These are phyloP conservation scores for Eira barbara DNA, from an alignment of 2,113 vertebrate species.

Conservation along the genomic window DNA sequence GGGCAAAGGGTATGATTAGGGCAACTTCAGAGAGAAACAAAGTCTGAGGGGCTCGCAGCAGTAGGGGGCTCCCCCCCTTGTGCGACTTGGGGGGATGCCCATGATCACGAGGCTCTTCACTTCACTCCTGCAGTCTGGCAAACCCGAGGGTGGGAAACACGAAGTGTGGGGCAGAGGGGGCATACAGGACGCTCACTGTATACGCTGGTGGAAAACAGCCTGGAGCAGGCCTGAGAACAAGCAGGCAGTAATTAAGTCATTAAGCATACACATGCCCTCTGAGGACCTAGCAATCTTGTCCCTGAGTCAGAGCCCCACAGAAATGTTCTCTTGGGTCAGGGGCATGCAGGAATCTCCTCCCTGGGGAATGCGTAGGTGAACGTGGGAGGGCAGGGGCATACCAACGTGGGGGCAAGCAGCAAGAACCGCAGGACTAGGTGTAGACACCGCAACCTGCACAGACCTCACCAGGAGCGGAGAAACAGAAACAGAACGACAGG, in stretches of 20 bases:
- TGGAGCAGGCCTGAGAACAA: not conserved
- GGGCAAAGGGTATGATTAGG: no score
- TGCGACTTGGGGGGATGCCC: not conserved
- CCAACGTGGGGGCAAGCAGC: not conserved
- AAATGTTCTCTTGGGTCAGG: not conserved
- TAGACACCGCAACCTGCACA: not conserved
- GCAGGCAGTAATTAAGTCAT: not conserved
- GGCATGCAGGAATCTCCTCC: not conserved
- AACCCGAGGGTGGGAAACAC: accelerated
- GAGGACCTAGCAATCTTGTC: not conserved
- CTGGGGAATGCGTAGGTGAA: not conserved
- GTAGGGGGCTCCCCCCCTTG: accelerated
- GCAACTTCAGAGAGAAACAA: not conserved
- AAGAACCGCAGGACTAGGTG: not conserved
- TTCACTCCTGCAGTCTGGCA: not conserved
- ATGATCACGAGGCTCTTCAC: not conserved
- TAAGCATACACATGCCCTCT: not conserved
- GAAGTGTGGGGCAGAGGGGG: not conserved
- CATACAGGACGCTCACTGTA: not conserved
- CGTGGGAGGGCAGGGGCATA: not conserved
- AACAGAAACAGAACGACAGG: not conserved
- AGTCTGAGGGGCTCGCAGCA: not conserved
- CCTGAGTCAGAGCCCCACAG: not conserved
- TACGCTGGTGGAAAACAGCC: not conserved
- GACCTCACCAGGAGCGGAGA: not conserved